Conservation (phyloP, 2,888 invertebrate genomes). For the Torymus aiolomorphi region DNA sequence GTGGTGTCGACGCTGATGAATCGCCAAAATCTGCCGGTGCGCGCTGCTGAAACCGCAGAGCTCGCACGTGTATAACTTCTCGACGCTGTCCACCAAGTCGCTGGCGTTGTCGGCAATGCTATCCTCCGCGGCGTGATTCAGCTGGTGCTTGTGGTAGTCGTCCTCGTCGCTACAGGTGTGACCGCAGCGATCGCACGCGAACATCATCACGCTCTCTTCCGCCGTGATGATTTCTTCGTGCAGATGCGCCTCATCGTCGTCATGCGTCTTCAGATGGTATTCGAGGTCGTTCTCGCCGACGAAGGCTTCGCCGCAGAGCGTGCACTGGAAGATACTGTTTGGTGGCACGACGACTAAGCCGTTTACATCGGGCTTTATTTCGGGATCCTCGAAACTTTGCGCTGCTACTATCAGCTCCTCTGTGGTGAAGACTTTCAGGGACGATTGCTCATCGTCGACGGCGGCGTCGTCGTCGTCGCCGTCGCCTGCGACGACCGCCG, state of each 20-base stretch:
- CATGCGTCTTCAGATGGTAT: constrained; percentile 62
- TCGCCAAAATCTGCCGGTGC: constrained; percentile 66
- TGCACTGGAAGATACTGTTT: constrained; percentile 64
- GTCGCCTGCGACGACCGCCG: too few species aligned
- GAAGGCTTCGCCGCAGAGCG: constrained; percentile 67
- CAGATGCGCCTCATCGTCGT: constrained; percentile 41
- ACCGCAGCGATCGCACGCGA: constrained; percentile 64
- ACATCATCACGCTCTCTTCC: constrained; percentile 56
- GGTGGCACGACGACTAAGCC: constrained; percentile 59
- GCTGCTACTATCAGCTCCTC: constrained; percentile 63
- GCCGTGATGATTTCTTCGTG: constrained; percentile 6
- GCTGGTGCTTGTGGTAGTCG: constrained; percentile 61
- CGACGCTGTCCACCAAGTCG: constrained; percentile 8
- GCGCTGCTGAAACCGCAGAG: constrained; percentile 69
- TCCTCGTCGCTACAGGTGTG: constrained; percentile 59
- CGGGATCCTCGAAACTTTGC: constrained; percentile 38
- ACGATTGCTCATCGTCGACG: too few species aligned
- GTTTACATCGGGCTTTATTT: constrained; percentile 36
- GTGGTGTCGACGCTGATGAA: constrained; percentile 68
- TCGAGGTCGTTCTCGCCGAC: constrained; percentile 60
- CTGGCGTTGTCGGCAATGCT: constrained; percentile 60
- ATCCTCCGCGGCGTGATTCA: constrained; percentile 48
- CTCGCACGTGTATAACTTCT: constrained; percentile 67
- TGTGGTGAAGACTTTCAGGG: constrained; percentile 64
- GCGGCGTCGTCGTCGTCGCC: too few species aligned